Percentiles rank a stretch among this genome's conserved stretches.
phyloP scores from a whole-genome alignment of 2,113 vertebrate genomes.

The Stercorarius parasiticus region DNA sequence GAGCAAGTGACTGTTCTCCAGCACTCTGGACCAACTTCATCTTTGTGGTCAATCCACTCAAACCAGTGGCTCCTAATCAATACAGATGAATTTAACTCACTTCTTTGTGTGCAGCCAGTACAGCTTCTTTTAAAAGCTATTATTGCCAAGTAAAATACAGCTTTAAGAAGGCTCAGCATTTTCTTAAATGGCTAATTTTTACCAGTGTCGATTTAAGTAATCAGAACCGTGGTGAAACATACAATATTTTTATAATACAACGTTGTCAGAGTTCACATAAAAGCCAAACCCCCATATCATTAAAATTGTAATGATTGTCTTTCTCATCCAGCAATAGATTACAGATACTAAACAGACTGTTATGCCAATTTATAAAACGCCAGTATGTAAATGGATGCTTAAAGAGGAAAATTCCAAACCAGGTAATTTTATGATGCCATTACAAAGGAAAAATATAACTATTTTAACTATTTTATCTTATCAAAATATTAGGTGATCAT shows the following conservation, averaged over 20 bases:
- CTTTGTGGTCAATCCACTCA: neutral
- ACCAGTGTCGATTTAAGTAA: neutral
- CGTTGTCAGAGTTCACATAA: neutral
- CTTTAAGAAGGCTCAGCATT: neutral
- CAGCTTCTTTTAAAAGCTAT: neutral
- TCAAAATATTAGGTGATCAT: neutral
- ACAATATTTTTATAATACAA: neutral
- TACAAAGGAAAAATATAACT: neutral
- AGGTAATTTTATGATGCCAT: neutral
- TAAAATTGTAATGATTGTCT: neutral
- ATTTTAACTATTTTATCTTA: neutral
- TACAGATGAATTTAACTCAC: neutral
- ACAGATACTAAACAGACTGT: neutral
- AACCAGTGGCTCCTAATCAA: neutral
- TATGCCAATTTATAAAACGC: neutral
- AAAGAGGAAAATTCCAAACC: neutral
- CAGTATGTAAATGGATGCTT: neutral
- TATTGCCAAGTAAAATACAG: neutral
- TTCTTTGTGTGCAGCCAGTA: neutral
- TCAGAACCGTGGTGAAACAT: neutral
- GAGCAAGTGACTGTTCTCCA: neutral
- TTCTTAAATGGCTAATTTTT: neutral
- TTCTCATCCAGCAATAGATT: neutral
- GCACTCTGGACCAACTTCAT: neutral
- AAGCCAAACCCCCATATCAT: neutral